phyloP scores from a whole-genome alignment of 2,888 invertebrate genomes.

The Andricus curvator region DNA sequence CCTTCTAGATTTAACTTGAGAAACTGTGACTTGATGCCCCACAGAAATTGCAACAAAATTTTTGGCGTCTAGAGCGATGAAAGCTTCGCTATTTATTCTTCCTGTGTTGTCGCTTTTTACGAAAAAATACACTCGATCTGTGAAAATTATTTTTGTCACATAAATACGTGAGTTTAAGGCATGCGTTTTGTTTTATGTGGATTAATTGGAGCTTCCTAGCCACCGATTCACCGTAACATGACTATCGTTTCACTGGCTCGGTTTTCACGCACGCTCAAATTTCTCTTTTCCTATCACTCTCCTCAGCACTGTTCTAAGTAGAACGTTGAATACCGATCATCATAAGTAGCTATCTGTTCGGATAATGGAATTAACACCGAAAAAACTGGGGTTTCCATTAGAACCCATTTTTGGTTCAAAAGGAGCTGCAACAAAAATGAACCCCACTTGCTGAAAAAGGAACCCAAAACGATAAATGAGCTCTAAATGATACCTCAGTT shows the following conservation, averaged over 20 bases:
- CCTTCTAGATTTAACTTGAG: too few relatives aligned
- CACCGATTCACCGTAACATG: neutral
- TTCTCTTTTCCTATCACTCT: neutral
- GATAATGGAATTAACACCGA: neutral
- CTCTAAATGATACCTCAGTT: too few relatives aligned
- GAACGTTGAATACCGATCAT: neutral
- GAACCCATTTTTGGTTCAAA: too few relatives aligned
- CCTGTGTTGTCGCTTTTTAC: too few relatives aligned
- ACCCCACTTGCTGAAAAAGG: too few relatives aligned
- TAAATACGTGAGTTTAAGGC: neutral
- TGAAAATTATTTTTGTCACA: neutral
- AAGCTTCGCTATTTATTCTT: too few relatives aligned
- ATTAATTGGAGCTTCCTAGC: neutral
- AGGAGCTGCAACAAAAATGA: too few relatives aligned
- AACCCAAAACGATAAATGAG: too few relatives aligned
- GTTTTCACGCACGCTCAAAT: neutral
- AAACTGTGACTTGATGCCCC: too few relatives aligned
- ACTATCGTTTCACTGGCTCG: neutral
- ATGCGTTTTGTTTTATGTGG: neutral
- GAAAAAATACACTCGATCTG: neutral
- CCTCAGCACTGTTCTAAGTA: neutral
- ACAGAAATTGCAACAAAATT: too few relatives aligned
- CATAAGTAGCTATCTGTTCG: neutral
- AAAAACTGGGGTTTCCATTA: too few relatives aligned
- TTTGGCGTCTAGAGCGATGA: too few relatives aligned